Base-by-base conservation (phyloP, 1,140 invertebrate genomes). In the Drosophila repleta region DNA sequence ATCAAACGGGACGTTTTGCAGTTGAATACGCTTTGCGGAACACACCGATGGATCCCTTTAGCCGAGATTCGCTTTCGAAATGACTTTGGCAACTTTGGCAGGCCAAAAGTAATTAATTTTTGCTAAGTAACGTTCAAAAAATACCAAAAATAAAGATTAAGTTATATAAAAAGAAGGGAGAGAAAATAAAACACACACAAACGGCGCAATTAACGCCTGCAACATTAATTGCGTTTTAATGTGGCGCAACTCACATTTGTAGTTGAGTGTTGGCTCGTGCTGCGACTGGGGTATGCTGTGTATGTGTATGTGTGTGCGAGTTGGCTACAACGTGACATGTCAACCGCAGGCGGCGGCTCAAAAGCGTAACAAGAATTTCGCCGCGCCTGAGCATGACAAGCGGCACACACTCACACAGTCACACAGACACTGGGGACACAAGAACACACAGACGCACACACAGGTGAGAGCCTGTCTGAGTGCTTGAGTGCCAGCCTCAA, bases 171-270 rank as follows among this genome's bases (percentile, higher is more conserved):
- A 72, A 46, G 7, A 53, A 20, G 13, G 39, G 56, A 37, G 32
- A 20, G 10, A 13, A 20, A 32, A 29, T 29, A 29, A 26, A 52
- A 21, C 15, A 5, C 15, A 18, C 49, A 51, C 39, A 24, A 69
- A 53, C 65, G 71, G 13, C 75, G 74, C 83, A 87, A 87, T 87
- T 83, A 83, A 79, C 84, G 83, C 75, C 49, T 76, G 76, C 79
- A 76, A 87, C 83, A 83, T 87, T 79, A 88, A 87, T 79, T 88
- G 83, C 82, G 76, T 88, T 88, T 76, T 76, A 87, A 88, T 88
- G 53, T 21, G 46, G 51, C 32, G 24, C 26, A 60, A 7, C 24
- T 37, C 48, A 41, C 65, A 37, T 45, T 52, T 68, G 65, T 52
- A 53, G 39, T 52, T 45, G 17, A 29, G 13, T 32, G 26, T 17